Conservation (phyloP, 2,797 vertebrate genomes). For the Myotis vivesi region DNA sequence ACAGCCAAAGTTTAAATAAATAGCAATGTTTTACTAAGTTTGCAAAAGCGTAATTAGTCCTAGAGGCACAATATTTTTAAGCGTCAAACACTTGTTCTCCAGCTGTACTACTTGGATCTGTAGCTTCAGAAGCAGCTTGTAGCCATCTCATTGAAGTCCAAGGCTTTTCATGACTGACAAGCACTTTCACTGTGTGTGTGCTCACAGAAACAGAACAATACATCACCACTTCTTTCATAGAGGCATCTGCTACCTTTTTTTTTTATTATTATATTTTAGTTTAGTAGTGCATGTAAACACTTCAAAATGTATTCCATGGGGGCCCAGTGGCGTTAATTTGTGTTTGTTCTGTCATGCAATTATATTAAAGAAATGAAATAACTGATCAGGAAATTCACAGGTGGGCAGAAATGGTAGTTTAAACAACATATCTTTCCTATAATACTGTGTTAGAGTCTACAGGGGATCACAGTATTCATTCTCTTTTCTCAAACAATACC, state of each 20-base stretch:
- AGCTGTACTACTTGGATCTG: slow-evolving; percentile 78
- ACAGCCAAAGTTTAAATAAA: slow-evolving; percentile 78
- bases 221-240: slow-evolving; percentile 16
- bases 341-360: slow-evolving; percentile 52
- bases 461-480: background rate
- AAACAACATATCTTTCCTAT: background rate
- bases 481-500: background rate
- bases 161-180: slow-evolving; percentile 39
- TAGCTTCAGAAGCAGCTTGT: slow-evolving; percentile 63
- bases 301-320: slow-evolving; percentile 18
- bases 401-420: slow-evolving; percentile 28
- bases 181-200: background rate
- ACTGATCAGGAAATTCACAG: slow-evolving; percentile 40
- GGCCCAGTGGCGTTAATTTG: slow-evolving; percentile 10
- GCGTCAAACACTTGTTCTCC: slow-evolving; percentile 76
- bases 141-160: slow-evolving; percentile 41
- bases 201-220: slow-evolving; percentile 10
- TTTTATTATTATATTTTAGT: background rate
- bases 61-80: slow-evolving; percentile 82
- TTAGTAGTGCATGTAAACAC: slow-evolving; percentile 28
- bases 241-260: slow-evolving; percentile 47
- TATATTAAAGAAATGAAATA: slow-evolving; percentile 35
- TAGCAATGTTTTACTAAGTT: slow-evolving; percentile 82
- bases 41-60: slow-evolving; percentile 84
- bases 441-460: background rate